Conservation (phyloP, 2,113 vertebrate species). For the Laterallus jamaicensis region DNA sequence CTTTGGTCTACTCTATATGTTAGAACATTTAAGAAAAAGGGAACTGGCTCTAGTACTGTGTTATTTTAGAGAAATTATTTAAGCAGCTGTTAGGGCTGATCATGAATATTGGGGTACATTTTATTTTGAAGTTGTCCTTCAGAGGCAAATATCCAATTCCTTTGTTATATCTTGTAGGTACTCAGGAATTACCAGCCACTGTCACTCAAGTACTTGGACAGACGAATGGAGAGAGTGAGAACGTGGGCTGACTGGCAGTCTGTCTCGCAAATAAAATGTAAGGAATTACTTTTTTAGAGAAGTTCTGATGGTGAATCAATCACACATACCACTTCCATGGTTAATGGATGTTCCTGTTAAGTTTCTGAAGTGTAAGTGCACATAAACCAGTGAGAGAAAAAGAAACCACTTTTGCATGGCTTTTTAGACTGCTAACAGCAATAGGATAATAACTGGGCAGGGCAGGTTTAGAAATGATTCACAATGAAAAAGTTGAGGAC, state of each 20-base stretch:
- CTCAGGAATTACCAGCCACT: neutral
- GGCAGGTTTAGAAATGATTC: neutral
- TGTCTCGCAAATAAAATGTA: neutral
- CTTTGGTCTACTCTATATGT: neutral
- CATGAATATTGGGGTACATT: neutral
- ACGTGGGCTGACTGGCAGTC: neutral
- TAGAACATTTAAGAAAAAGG: neutral
- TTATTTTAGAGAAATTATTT: neutral
- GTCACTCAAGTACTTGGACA: neutral
- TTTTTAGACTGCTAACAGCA: neutral
- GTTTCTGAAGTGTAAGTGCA: neutral
- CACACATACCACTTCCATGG: neutral
- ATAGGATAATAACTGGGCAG: neutral
- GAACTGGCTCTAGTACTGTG: neutral
- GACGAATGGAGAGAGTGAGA: neutral
- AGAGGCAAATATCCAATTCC: neutral
- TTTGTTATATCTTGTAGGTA: neutral
- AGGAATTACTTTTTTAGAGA: neutral
- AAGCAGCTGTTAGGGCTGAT: neutral
- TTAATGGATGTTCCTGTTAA: conserved; percentile 25
- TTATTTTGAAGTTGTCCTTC: neutral
- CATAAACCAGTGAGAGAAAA: neutral
- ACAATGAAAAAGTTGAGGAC: neutral
- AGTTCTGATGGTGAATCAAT: neutral
- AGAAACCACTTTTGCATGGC: neutral